Base-by-base conservation (phyloP, 2,888 invertebrate genomes). In the Calephelis perditalis region DNA sequence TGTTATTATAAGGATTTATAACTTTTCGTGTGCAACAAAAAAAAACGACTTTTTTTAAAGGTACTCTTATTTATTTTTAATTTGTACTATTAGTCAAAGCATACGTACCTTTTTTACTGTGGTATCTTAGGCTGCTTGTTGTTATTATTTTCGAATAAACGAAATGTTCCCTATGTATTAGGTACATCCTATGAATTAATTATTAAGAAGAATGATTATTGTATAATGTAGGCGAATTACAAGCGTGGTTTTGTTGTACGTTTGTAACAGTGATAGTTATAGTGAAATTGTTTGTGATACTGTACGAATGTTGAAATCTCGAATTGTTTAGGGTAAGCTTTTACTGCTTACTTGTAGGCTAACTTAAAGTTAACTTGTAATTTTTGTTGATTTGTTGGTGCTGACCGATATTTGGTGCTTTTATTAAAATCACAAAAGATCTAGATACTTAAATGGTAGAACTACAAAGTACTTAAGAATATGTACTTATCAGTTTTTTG, bases 401-500 rank as follows among this genome's bases (percentile, higher is more conserved):
- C 52, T 35, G 35, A 26, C 7, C 12, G 49, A 15, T 15, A 15
- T 40, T 15, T 15, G 49, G 26, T 49, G 26, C 26, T 49, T 49
- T 26, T 49, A 26, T 49, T 49, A 26, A 10, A 52, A 52, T 52
- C 35, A 11, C 26, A 56, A 26, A 1, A 1, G 26, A 49, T 40
- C 40, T 40, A 40, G 40, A 40, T 6, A 40, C 40, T 40, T 40
- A 40, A 40, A 40, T 40, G 40, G 40, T 40, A 40, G 6, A 40
- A 40, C 40, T 8, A 4, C 15, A 8, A 12, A 35, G 52, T 52
- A 52, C 52, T 52, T 52, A 52, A 26, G 36, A 36, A 12, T 58
- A 9, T 58, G 58, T 59, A 57, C 61, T 54, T 60, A 60, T 3
- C 26, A 26, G 26, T 26, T 26, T 26, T 52, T 52, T 47, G 52